These are phyloP conservation scores for Drosophila arizonae DNA, from an alignment of 1,140 invertebrate genomes.

Conservation along the genomic window DNA sequence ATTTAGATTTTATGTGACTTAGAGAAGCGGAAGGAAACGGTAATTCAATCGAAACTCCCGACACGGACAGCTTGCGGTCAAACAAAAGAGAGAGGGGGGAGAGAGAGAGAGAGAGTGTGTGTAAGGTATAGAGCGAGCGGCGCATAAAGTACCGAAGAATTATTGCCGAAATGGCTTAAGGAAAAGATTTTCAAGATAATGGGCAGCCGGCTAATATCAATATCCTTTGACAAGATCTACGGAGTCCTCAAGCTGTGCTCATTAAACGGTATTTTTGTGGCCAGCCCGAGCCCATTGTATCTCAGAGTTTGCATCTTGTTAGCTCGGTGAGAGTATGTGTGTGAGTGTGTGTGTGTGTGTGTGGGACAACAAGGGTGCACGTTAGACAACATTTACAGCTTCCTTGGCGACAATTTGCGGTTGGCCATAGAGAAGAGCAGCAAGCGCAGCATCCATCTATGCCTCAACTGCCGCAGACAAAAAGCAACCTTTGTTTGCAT, in stretches of 20 bases:
- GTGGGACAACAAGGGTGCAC: constrained; percentile 38
- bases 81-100: constrained; percentile 21
- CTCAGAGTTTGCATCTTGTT: constrained; percentile 50
- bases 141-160: constrained; percentile 51
- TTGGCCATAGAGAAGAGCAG: constrained; percentile 32
- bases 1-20: constrained; percentile 41
- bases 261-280: constrained; percentile 70
- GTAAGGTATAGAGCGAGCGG: background rate
- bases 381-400: constrained; percentile 41
- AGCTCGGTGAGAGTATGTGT: constrained; percentile 5
- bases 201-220: constrained; percentile 51
- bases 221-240: constrained; percentile 58
- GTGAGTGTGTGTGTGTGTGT: constrained; percentile 21
- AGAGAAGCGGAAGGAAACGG: constrained; percentile 42
- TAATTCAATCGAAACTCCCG: constrained; percentile 36
- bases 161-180: constrained; percentile 33
- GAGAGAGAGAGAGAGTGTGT: background rate
- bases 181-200: constrained; percentile 46
- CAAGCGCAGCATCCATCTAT: constrained; percentile 16
- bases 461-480: constrained; percentile 41
- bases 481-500: constrained; percentile 44
- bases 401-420: constrained; percentile 57
- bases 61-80: constrained; percentile 34
- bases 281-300: constrained; percentile 42
- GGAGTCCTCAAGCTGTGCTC: constrained; percentile 63